Conservation (phyloP, 2,888 invertebrate species). For the Saturnia pavonia region DNA sequence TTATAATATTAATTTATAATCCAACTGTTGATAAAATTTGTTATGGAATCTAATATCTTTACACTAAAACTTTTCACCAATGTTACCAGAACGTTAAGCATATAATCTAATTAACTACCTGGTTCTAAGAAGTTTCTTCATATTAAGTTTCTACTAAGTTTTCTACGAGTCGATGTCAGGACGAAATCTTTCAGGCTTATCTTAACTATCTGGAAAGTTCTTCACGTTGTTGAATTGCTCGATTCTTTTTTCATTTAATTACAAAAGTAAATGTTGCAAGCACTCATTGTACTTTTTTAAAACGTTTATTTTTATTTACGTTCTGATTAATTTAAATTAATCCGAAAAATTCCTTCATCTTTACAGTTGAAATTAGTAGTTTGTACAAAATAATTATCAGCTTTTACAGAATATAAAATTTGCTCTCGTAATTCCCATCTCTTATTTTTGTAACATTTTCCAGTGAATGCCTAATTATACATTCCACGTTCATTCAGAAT, state of each 20-base stretch:
- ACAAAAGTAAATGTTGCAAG: background rate
- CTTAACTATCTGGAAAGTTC: slow-evolving; percentile 1
- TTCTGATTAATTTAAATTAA: background rate
- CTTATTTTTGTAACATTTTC: background rate
- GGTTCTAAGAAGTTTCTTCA: background rate
- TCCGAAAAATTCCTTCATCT: background rate
- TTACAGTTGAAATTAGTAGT: background rate
- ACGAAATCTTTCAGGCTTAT: slow-evolving; percentile 9
- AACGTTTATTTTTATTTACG: background rate
- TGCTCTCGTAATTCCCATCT: background rate
- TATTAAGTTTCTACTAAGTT: slow-evolving; percentile 11
- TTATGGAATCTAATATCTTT: background rate
- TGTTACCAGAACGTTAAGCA: background rate
- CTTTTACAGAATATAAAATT: background rate
- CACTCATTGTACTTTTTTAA: background rate
- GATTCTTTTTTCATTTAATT: slow-evolving; percentile 11
- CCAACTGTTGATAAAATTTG: background rate
- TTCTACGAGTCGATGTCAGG: slow-evolving; percentile 9
- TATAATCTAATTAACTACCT: slow-evolving; percentile 1
- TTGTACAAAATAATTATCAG: background rate
- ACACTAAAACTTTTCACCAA: background rate
- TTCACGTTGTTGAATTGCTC: background rate
- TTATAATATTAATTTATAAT: background rate
- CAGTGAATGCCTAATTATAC: slow-evolving; percentile 3
- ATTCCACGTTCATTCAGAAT: background rate